Evolutionary conservation across 2,113 vertebrate genomes (phyloP), one percentile per base, ranked within the genome.

Genomic region (Callithrix jacchus): DNA sequence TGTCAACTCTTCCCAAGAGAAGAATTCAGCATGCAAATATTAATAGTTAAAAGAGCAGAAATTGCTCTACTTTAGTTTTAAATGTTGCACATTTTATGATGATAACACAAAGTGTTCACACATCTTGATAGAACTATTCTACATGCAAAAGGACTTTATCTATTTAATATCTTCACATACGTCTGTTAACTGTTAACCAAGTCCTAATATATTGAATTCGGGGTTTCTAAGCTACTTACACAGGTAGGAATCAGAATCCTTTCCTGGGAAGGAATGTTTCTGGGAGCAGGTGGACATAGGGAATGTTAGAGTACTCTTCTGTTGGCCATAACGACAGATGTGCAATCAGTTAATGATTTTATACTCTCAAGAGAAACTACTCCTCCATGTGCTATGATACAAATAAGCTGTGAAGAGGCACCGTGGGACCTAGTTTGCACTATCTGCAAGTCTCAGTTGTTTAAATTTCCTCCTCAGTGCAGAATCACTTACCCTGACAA

Each of bases 171-270:
- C 32, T 27, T 73, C 58, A 73, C 9, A 30, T 27, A 27, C 35
- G 17, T 70, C n/a, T 40, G 35, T 42, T 30, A 82, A 85, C 58
- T 92, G 84, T 66, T 74, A 86, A 87, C 70, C 2, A 49, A 42
- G 32, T 35, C 83, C 6, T 54, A 27, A 49, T 6, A 32, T 68
- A 40, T 10, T n/a, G 23, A 81, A 77, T 66, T 70, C 74, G 49
- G 13, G 0, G 2, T 84, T 89, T 96, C 21, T 35, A 87, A 87
- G 82, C 47, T 84, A 96, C 96, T 97, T 96, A 98, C 97, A 47
- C 42, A 95, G 1, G 8, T 25, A 66, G 32, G 37, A 89, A n/a
- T 56, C 21, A 83, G 45, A 92, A 58, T 95, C 45, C 37, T 58
- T 54, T 82, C n/a, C 40, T 37, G 37, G 25, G 52, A 91, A 94